Percentiles rank a stretch among this genome's conserved stretches.
phyloP scores from a whole-genome alignment of 2,797 vertebrate species.

The Psittacula derbiana region DNA sequence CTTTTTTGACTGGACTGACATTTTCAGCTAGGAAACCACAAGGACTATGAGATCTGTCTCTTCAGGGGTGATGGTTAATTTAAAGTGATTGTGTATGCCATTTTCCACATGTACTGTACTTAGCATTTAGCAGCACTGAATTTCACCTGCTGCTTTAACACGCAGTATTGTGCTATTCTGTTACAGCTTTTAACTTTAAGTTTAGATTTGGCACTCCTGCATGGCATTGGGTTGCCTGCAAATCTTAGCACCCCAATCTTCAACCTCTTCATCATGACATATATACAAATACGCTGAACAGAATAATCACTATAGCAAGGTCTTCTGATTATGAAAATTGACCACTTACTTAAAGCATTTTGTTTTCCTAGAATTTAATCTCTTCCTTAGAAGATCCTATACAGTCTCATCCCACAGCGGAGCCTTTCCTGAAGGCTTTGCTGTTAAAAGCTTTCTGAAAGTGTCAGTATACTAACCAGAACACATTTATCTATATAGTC shows the following conservation, averaged over 20 bases:
- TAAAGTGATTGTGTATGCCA: neutral
- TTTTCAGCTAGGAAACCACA: neutral
- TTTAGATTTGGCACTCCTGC: neutral
- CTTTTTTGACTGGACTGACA: neutral
- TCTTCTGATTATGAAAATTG: constrained; percentile 18
- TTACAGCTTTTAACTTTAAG: neutral
- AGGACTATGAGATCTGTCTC: neutral
- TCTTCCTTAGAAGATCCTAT: neutral
- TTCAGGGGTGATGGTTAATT: neutral
- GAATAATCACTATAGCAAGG: neutral
- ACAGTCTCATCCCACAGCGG: neutral
- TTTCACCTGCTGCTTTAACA: neutral
- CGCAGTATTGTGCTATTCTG: neutral
- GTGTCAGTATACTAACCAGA: constrained; percentile 25
- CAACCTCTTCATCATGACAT: neutral
- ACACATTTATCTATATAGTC: constrained; percentile 29
- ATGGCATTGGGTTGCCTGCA: neutral
- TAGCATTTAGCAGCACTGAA: neutral
- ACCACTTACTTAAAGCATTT: neutral
- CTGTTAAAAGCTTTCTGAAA: constrained; percentile 23
- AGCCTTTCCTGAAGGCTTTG: neutral
- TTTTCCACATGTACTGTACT: neutral
- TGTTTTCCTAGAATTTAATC: neutral
- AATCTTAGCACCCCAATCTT: neutral
- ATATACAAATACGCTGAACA: neutral